Percentiles rank a stretch among this genome's conserved stretches.
phyloP scores from a whole-genome alignment of 2,113 vertebrate species.

The Clarias gariepinus region DNA sequence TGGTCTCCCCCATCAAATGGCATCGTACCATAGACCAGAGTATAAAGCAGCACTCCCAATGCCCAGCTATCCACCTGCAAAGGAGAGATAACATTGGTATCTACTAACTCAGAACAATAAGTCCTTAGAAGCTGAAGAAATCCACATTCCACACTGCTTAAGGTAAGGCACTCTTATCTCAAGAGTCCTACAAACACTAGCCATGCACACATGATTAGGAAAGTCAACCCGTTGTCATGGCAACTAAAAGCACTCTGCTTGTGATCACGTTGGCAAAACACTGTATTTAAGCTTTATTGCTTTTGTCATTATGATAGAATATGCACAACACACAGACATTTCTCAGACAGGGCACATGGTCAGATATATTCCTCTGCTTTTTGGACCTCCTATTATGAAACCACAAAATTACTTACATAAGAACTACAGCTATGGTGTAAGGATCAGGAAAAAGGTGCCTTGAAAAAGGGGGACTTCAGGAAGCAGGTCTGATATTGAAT shows the following conservation, averaged over 20 bases:
- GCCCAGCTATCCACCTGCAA: conserved; percentile 98
- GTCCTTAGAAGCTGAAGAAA: conserved; percentile 10
- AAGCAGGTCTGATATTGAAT: conserved; percentile 49
- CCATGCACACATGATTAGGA: not conserved
- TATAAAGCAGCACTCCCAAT: conserved; percentile 95
- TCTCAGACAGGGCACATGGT: not conserved
- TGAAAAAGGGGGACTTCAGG: not conserved
- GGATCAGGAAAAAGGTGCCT: not conserved
- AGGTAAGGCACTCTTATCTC: not conserved
- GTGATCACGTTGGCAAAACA: not conserved
- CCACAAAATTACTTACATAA: not conserved
- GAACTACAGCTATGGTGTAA: not conserved
- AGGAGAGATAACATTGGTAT: conserved; percentile 34
- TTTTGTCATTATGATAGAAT: not conserved
- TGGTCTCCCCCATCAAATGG: conserved; percentile 98
- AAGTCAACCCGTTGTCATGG: not conserved
- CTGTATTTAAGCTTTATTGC: not conserved
- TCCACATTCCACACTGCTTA: not conserved
- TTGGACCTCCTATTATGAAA: conserved; percentile 1
- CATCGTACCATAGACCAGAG: conserved; percentile 96
- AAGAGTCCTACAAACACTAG: not conserved
- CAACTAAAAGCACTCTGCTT: not conserved
- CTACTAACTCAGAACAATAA: conserved; percentile 46
- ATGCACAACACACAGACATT: not conserved
- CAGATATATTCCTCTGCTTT: conserved; percentile 1